phyloP scores from a whole-genome alignment of 2,113 vertebrate species.

The Bos taurus region ARS-UCD2.0 NC_037331.1:17989001-17989500 shows the following conservation, averaged over 20 bases:
- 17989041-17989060: neutral
- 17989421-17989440: neutral
- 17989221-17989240: neutral
- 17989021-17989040: neutral
- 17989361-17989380: neutral
- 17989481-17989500: neutral
- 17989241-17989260: neutral
- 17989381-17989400: neutral
- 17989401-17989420: neutral
- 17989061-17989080: neutral
- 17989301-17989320: neutral
- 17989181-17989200: neutral
- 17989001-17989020: neutral
- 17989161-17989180: neutral
- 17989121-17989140: neutral
- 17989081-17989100: neutral
- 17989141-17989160: neutral
- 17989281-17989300: neutral
- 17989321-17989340: neutral
- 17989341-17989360: neutral
- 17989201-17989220: neutral
- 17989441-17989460: neutral
- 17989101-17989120: neutral
- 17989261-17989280: neutral
- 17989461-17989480: neutral